These are phyloP conservation scores for Leptopilina clavipes DNA, from an alignment of 1,140 invertebrate species.

Conservation along the genomic window DNA sequence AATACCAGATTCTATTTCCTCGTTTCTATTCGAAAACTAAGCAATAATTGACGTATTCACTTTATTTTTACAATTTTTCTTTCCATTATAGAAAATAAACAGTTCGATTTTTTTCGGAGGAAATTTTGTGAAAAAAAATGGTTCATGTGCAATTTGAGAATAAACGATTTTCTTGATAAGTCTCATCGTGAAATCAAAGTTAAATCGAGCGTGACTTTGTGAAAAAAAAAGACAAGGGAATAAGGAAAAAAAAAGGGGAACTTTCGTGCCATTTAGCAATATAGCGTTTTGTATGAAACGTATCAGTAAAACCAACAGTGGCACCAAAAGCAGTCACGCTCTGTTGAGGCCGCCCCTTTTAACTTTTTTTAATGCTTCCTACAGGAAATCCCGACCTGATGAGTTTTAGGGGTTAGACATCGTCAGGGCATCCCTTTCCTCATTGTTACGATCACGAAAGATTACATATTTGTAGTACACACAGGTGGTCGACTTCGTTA, in stretches of 20 bases:
- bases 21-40: slow-evolving; percentile 6
- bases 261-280: slow-evolving; percentile 9
- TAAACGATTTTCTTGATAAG: not conserved
- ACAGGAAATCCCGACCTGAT: slow-evolving; percentile 55
- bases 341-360: slow-evolving; percentile 47
- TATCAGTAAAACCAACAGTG: slow-evolving; percentile 49
- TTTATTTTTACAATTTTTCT: too few species aligned
- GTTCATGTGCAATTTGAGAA: not conserved
- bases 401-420: slow-evolving; percentile 55
- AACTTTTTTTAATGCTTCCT: slow-evolving; percentile 50
- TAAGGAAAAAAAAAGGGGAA: slow-evolving; percentile 29
- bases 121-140: not conserved
- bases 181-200: slow-evolving; percentile 28
- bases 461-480: not conserved
- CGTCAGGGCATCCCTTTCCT: slow-evolving; percentile 56
- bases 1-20: slow-evolving; percentile 24
- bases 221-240: not conserved
- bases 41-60: not conserved
- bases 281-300: not conserved
- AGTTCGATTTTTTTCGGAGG: too few species aligned
- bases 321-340: slow-evolving; percentile 50
- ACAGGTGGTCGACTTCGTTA: slow-evolving; percentile 12
- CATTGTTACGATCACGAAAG: slow-evolving; percentile 28
- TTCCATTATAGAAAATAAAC: not conserved
- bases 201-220: slow-evolving; percentile 45